A percentile compares a stretch with the other conserved stretches of the same genome.
phyloP scores from a whole-genome alignment of 2,797 vertebrate species.

The Betta splendens region DNA sequence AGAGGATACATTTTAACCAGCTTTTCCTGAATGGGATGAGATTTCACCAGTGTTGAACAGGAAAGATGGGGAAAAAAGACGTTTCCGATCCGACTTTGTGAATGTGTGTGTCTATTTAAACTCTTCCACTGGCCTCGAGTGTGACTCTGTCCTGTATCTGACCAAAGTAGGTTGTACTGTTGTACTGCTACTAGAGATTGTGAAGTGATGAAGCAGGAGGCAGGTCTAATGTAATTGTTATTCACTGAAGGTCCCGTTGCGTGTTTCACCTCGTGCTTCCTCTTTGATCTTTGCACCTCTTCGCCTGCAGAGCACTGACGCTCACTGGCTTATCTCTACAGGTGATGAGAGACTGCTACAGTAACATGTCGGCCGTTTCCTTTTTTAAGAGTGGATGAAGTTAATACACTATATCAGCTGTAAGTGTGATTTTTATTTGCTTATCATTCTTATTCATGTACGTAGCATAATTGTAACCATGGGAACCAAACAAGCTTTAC shows the following conservation, averaged over 20 bases:
- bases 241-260: conserved; percentile 43
- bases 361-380: conserved; percentile 20
- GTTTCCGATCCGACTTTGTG: conserved; percentile 25
- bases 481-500: conserved; percentile 82
- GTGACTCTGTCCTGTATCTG: conserved; percentile 38
- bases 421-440: conserved; percentile 61
- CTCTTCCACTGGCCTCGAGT: conserved; percentile 49
- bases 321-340: conserved; percentile 33
- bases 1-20: conserved; percentile 24
- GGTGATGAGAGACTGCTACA: conserved; percentile 21
- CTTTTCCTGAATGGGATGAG: conserved; percentile 3
- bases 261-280: conserved; percentile 61
- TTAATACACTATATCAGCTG: conserved; percentile 44
- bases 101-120: conserved; percentile 47
- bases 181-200: conserved; percentile 13
- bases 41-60: not conserved
- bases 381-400: conserved; percentile 23
- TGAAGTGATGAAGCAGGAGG: conserved; percentile 38
- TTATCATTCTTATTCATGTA: conserved; percentile 67
- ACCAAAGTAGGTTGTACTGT: conserved; percentile 21
- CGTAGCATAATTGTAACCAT: conserved; percentile 73
- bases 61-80: not conserved
- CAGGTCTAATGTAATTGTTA: conserved; percentile 42
- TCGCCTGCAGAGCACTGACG: conserved; percentile 25
- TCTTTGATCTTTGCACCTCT: conserved; percentile 52